Conservation (phyloP, 1,140 invertebrate genomes). For the Leguminivora glycinivorella region DNA sequence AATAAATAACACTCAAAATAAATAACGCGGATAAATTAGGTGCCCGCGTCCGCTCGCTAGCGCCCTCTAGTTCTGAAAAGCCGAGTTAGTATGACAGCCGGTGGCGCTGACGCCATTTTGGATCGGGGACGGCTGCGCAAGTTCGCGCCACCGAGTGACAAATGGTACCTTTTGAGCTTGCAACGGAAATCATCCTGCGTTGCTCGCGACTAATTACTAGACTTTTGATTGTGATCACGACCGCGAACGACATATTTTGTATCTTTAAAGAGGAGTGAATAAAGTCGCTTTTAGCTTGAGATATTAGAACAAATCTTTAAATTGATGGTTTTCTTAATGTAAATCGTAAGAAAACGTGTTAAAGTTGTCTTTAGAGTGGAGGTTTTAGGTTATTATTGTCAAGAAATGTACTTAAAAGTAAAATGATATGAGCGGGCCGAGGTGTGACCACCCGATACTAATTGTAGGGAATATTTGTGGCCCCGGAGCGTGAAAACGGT, state of each 20-base stretch:
- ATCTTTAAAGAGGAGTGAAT: conserved; percentile 38
- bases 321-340: not conserved
- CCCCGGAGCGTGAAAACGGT: conserved; percentile 50
- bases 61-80: not conserved
- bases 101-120: not conserved
- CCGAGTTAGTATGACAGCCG: not conserved
- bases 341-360: not conserved
- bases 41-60: conserved; percentile 58
- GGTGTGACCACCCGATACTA: conserved; percentile 75
- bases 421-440: conserved; percentile 73
- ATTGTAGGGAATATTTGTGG: conserved; percentile 70
- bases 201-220: conserved; percentile 76
- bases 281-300: conserved; percentile 31
- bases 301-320: not conserved
- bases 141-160: conserved; percentile 73
- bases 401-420: conserved; percentile 75
- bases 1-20: conserved; percentile 69
- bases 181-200: conserved; percentile 77
- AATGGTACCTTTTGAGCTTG: conserved; percentile 73
- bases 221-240: conserved; percentile 69
- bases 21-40: conserved; percentile 68
- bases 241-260: conserved; percentile 39
- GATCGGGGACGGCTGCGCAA: conserved; percentile 39
- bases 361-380: conserved; percentile 10
- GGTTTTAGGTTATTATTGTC: conserved; percentile 62